Percentiles rank a stretch among this genome's conserved stretches.
These are phyloP conservation scores for Carcharodon carcharias DNA, from an alignment of 2,797 vertebrate species.

Conservation along the genomic window DNA sequence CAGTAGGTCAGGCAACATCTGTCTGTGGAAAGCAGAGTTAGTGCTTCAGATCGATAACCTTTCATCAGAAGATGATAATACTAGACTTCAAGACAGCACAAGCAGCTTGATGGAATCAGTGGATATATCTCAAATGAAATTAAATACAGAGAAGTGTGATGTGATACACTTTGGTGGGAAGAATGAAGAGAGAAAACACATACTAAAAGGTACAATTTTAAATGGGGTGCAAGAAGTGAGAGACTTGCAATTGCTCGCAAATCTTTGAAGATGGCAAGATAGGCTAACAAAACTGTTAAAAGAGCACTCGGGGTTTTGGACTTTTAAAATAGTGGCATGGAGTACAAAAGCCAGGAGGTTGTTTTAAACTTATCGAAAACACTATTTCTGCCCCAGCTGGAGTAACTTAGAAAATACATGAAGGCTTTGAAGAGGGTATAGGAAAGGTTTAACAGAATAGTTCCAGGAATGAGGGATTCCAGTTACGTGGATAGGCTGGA, in stretches of 20 bases:
- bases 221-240: not conserved
- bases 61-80: not conserved
- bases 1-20: not conserved
- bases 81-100: not conserved
- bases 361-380: not conserved
- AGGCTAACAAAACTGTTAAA: not conserved
- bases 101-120: not conserved
- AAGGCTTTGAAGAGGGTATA: not conserved
- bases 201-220: not conserved
- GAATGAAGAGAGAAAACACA: not conserved
- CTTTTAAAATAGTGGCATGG: not conserved
- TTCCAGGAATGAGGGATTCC: not conserved
- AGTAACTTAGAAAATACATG: not conserved
- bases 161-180: not conserved
- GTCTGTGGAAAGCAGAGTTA: not conserved
- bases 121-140: not conserved
- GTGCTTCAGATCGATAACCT: not conserved
- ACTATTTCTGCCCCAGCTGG: not conserved
- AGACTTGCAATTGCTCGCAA: not conserved
- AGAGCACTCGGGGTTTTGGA: not conserved
- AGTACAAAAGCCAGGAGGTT: not conserved
- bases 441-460: not conserved
- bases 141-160: not conserved
- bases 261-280: not conserved
- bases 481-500: not conserved